A percentile compares a stretch with the other conserved stretches of the same genome.
Conservation (phyloP, 2,888 invertebrate genomes). For the Furcula furcula region DNA sequence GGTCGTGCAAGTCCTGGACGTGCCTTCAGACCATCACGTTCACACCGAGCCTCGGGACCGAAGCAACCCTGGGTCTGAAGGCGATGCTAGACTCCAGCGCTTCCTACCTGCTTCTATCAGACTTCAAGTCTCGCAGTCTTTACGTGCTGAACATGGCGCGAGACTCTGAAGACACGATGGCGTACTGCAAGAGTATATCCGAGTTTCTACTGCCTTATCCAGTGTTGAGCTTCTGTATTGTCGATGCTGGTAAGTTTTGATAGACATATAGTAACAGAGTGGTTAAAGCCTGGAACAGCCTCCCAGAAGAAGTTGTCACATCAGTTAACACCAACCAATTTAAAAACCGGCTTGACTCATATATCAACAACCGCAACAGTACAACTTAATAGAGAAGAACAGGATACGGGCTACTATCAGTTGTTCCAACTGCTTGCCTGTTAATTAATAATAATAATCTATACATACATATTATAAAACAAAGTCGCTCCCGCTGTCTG, state of each 20-base stretch:
- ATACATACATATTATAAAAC: no score
- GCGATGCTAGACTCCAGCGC: conserved; percentile 93
- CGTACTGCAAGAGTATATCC: conserved; percentile 88
- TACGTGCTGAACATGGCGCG: conserved; percentile 89
- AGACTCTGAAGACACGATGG: conserved; percentile 74
- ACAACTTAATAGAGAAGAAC: no score
- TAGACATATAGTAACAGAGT: no score
- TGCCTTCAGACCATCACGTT: conserved; percentile 94
- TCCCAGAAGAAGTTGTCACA: no score
- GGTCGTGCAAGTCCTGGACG: conserved; percentile 97
- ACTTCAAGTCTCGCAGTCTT: conserved; percentile 91
- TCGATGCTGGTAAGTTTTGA: conserved; percentile 84
- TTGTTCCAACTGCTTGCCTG: no score
- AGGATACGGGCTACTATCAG: no score
- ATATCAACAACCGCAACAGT: no score
- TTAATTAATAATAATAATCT: no score
- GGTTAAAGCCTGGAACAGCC: no score
- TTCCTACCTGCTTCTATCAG: conserved; percentile 92
- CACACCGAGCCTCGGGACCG: conserved; percentile 66
- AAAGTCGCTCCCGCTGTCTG: no score
- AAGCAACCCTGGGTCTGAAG: conserved; percentile 80
- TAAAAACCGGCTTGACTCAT: no score
- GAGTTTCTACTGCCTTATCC: conserved; percentile 94
- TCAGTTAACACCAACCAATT: no score
- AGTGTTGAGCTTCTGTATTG: conserved; percentile 93